Evolutionary conservation across 2,797 vertebrate species (phyloP), one percentile per base, ranked within the genome.

Genomic region (Hypotaenidia okinawae): DNA sequence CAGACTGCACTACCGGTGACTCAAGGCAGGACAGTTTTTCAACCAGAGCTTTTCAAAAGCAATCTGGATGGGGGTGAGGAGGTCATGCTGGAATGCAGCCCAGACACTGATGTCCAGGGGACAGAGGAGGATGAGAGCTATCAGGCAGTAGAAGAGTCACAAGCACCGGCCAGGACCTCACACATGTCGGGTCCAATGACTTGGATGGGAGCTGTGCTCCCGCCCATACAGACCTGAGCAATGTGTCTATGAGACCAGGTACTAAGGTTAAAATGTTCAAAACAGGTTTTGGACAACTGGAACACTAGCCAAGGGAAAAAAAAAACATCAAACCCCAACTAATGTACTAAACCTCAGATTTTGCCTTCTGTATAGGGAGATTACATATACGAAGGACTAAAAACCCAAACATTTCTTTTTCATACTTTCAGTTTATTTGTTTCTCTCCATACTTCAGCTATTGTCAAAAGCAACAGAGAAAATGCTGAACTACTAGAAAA

Each of bases 401-500:
- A 95, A 95, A 82, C 84, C 86, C 59, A 89, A 95, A 84, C 28
- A 67, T 63, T 92, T 95, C 82, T 78, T 82, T 78, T 79, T 87
- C 81, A 84, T 93, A 84, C 39, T 89, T 90, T 83, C 1, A 5
- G 74, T 76, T 89, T 82, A 80, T 80, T 92, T 93, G 91, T 83
- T 85, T 54, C 32, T 87, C 61, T 64, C 74, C 35, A 12, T 87
- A 54, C 13, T 78, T 62, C 41, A 79, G 63, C 77, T 79, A n/a
- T 39, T 73, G 94, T 91, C 93, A 95, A 96, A 76, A 95, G 39
- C 77, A 96, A 94, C 91, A 90, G 49, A 62, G 54, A 95, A 93
- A 87, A 93, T 21, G 68, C 81, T 87, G 91, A 94, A 95, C 96
- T 72, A 93, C 84, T 62, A 94, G 63, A 93, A 94, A 94, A 91